Conservation (phyloP, 2,888 invertebrate species). For the Chesias legatella region DNA sequence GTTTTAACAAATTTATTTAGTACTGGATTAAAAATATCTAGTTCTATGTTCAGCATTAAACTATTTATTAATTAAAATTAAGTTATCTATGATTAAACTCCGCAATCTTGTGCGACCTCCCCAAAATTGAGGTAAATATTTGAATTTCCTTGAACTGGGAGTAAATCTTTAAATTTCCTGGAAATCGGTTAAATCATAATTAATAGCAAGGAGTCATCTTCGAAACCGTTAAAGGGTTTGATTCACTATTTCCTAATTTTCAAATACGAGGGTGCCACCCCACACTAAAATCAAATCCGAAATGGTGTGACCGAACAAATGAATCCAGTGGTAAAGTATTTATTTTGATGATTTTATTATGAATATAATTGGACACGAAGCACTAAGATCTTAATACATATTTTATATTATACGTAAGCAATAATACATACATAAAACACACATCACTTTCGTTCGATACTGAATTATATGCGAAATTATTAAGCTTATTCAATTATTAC, state of each 20-base stretch:
- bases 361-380: not conserved
- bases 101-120: not conserved
- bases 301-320: slow-evolving; percentile 40
- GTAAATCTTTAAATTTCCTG: slow-evolving; percentile 18
- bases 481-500: too few species aligned
- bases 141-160: slow-evolving; percentile 30
- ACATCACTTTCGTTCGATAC: too few species aligned
- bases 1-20: too few species aligned
- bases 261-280: slow-evolving; percentile 50
- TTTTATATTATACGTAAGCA: too few species aligned
- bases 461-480: too few species aligned
- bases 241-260: slow-evolving; percentile 78
- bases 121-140: slow-evolving; percentile 5
- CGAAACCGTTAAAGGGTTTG: slow-evolving; percentile 58
- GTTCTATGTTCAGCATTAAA: not conserved
- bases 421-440: too few species aligned
- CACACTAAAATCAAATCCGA: slow-evolving; percentile 36
- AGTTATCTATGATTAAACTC: too few species aligned
- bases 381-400: too few species aligned
- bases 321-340: slow-evolving; percentile 15
- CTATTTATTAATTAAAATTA: not conserved
- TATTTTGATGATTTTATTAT: slow-evolving; percentile 25
- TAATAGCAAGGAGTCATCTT: slow-evolving; percentile 53
- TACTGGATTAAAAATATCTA: too few species aligned
- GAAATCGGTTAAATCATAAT: slow-evolving; percentile 41